phyloP scores from a whole-genome alignment of 2,797 vertebrate genomes.

The Prunella strophiata region DNA sequence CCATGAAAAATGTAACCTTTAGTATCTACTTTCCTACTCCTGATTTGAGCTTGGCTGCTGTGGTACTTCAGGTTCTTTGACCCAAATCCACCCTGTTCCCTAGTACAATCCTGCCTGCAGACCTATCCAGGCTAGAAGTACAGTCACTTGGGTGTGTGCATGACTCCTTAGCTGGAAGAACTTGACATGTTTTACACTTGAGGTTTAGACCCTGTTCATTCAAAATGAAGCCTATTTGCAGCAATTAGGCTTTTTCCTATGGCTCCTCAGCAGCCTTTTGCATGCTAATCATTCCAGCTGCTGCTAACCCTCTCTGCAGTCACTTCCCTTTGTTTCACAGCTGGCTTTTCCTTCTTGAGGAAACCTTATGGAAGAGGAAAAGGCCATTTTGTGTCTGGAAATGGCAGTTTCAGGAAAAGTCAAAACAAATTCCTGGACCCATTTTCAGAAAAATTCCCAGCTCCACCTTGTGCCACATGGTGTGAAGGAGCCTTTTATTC shows the following conservation, averaged over 20 bases:
- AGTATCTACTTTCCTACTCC: background rate
- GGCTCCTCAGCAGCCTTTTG: background rate
- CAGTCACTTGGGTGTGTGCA: background rate
- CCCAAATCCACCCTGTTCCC: background rate
- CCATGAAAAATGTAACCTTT: background rate
- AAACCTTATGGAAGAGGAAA: background rate
- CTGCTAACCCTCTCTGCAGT: background rate
- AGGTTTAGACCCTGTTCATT: background rate
- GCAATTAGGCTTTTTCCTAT: background rate
- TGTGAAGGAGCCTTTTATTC: background rate
- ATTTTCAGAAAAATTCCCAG: background rate
- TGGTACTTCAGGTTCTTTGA: background rate
- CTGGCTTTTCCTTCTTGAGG: background rate
- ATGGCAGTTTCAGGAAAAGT: background rate
- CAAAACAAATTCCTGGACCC: background rate
- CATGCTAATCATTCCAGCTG: background rate
- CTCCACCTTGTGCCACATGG: background rate
- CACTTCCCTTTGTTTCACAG: too few relatives aligned
- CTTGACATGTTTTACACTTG: background rate
- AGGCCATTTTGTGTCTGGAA: rapidly evolving
- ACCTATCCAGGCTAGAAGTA: background rate
- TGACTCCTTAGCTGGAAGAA: background rate
- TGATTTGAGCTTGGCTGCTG: background rate
- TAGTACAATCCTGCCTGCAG: background rate
- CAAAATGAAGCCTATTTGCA: background rate